These are phyloP conservation scores for Meiosimyza decipiens DNA, from an alignment of 2,888 invertebrate genomes.

Conservation along the genomic window DNA sequence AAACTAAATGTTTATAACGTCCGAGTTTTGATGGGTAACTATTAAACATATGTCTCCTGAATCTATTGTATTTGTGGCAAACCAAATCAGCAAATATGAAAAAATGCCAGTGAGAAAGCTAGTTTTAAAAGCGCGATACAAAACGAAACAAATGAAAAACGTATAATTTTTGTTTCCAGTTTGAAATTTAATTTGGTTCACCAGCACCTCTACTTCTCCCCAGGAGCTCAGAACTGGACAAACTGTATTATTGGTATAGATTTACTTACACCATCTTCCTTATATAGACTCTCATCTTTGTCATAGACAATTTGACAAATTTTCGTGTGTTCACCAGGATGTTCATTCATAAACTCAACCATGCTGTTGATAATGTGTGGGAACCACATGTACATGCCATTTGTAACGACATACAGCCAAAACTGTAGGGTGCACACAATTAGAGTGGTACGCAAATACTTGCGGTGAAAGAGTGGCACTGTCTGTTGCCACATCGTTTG, in stretches of 20 bases:
- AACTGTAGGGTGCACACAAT: constrained; percentile 60
- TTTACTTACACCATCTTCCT: constrained; percentile 46
- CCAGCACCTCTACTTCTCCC: too few species aligned
- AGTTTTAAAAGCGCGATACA: too few species aligned
- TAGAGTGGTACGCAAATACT: constrained; percentile 54
- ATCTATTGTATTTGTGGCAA: too few species aligned
- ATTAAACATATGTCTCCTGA: too few species aligned
- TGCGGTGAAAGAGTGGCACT: constrained; percentile 55
- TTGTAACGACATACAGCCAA: constrained; percentile 56
- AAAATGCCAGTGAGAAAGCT: too few species aligned
- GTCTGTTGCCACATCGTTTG: constrained; percentile 61
- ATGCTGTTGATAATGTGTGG: constrained; percentile 61
- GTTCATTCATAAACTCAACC: constrained; percentile 51
- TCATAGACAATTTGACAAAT: constrained; percentile 56
- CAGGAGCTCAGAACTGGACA: too few species aligned
- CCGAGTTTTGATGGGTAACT: background rate
- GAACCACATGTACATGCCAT: constrained; percentile 63
- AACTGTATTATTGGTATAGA: too few species aligned
- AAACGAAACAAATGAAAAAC: too few species aligned
- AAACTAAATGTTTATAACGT: background rate
- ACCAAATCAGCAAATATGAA: too few species aligned
- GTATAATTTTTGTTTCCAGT: too few species aligned
- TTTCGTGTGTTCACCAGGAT: constrained; percentile 49
- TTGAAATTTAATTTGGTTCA: too few species aligned
- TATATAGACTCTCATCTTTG: constrained; percentile 46